Percentiles rank a stretch among this genome's conserved stretches.
phyloP scores from a whole-genome alignment of 2,797 vertebrate species.

The Syncerus caffer region DNA sequence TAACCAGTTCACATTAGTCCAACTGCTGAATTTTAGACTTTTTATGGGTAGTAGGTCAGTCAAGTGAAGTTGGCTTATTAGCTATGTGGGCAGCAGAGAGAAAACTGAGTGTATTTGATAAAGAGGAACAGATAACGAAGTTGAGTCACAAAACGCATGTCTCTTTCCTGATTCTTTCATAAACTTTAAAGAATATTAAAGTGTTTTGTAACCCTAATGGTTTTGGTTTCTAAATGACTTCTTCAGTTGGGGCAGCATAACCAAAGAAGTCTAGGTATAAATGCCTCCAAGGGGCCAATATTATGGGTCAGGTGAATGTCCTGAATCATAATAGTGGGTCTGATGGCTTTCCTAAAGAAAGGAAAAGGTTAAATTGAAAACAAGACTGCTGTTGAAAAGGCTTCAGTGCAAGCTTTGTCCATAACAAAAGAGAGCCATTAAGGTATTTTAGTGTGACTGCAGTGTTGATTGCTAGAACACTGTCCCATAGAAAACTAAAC shows the following conservation, averaged over 20 bases:
- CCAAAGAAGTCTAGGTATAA: neutral
- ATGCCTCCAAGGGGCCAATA: neutral
- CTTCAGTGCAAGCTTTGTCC: neutral
- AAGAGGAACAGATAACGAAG: neutral
- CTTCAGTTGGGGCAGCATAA: neutral
- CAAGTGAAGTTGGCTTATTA: constrained; percentile 30
- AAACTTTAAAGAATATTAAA: neutral
- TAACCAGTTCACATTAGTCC: constrained; percentile 18
- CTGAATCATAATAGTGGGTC: neutral
- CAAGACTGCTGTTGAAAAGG: neutral
- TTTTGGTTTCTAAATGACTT: constrained; percentile 36
- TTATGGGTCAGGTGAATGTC: neutral
- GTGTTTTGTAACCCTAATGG: neutral
- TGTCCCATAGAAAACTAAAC: neutral
- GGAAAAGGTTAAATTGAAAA: neutral
- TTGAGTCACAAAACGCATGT: neutral
- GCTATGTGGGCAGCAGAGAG: neutral
- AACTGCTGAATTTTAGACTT: constrained; percentile 48
- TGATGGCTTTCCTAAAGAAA: neutral
- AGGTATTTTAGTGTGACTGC: neutral
- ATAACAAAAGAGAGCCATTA: neutral
- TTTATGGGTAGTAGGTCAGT: constrained; percentile 33
- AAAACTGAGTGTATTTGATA: neutral
- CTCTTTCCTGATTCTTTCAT: neutral
- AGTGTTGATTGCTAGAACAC: neutral